Evolutionary conservation across 1,140 invertebrate genomes (phyloP), one percentile per base, ranked within the genome.

Genomic region (Neodiprion virginianus): DNA sequence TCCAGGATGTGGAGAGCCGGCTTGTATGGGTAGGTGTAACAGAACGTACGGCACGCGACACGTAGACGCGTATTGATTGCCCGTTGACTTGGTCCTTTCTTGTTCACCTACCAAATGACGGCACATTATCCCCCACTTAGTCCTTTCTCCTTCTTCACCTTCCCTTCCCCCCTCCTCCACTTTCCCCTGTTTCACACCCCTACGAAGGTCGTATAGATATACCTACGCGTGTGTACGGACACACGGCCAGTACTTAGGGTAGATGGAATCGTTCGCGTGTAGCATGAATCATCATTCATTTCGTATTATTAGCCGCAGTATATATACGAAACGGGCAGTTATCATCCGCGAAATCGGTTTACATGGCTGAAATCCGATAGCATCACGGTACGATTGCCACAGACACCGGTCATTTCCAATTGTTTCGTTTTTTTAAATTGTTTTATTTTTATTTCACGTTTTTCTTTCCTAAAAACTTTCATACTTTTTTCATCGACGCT

Each of bases 251-350:
- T 76, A 77, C 68, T 79, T 80, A 79, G 79, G 81, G 75, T 75
- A 81, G 77, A 79, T 80, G 77, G 81, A 81, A 82, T 81, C 76
- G 83, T 79, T 85, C 83, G 84, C 84, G 84, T 85, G 84, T 80
- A 79, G 80, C 83, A 84, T 85, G 84, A 85, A 84, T 85, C 79
- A 84, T 85, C 83, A 84, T 85, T 83, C 81, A 82, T 83, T 85
- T 82, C 83, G 76, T 84, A 81, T 85, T 85, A 84, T 81, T 72
- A 67, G 50, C 40, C 40, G 47, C 75, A 48, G 74, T 75, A 71
- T 68, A 23, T 75, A 74, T 67, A 68, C 8, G 8, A 14, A 69
- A 71, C 80, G 78, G n/a, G 4, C 11, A 61, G 53, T 61, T 61
- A 61, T 84, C 83, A 82, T 83, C 80, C 70, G 65, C 47, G 23